These are phyloP conservation scores for Bellardia pandia DNA, from an alignment of 2,888 invertebrate species.

Conservation along the genomic window DNA sequence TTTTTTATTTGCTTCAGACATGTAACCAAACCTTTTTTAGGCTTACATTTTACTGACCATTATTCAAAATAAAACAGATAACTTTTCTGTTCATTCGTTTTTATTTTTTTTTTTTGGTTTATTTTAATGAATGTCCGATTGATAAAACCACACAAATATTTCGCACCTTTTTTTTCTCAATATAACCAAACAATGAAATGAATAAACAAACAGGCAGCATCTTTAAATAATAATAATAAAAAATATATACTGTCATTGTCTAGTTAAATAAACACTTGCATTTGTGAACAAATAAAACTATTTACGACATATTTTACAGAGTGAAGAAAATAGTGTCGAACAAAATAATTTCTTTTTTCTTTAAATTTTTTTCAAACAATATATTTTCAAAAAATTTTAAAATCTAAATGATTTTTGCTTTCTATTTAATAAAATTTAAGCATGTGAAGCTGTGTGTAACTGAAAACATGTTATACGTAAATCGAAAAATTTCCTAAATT, in stretches of 20 bases:
- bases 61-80: slow-evolving; percentile 21
- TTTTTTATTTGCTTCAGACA: not conserved
- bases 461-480: too few species aligned
- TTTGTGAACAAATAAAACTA: slow-evolving; percentile 1
- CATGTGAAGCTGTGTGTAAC: too few species aligned
- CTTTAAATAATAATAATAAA: slow-evolving; percentile 34
- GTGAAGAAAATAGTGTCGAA: not conserved
- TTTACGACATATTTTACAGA: not conserved
- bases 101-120: not conserved
- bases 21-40: not conserved
- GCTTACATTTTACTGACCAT: not conserved
- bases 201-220: slow-evolving; percentile 15
- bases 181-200: not conserved
- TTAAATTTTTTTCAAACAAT: too few species aligned
- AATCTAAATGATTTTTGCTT: too few species aligned
- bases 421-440: too few species aligned
- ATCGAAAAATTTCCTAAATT: too few species aligned
- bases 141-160: slow-evolving; percentile 31
- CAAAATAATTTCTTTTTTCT: not conserved
- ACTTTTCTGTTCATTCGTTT: not conserved
- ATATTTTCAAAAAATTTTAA: not conserved
- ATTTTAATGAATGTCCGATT: slow-evolving; percentile 11
- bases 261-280: slow-evolving; percentile 34
- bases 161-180: slow-evolving; percentile 34
- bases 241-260: slow-evolving; percentile 14